A percentile compares a stretch with the other conserved stretches of the same genome.
phyloP scores from a whole-genome alignment of 2,888 invertebrate genomes.

The Microdon myrmicae region DNA sequence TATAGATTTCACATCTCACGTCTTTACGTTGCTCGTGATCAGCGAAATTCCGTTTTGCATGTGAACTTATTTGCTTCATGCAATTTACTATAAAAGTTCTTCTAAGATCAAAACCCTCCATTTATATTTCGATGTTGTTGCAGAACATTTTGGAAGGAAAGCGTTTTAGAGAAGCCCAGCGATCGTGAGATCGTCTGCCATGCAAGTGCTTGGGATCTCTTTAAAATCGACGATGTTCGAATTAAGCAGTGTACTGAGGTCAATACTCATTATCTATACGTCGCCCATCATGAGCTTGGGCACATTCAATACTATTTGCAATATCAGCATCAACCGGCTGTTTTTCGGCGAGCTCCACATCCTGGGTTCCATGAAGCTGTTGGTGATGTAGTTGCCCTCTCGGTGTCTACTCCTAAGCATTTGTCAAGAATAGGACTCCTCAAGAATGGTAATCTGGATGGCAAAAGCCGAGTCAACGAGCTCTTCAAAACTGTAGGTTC shows the following conservation, averaged over 20 bases:
- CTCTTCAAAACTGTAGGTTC: constrained; percentile 67
- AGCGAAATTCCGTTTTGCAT: no score
- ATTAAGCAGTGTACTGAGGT: constrained; percentile 75
- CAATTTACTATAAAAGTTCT: no score
- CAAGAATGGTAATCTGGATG: constrained; percentile 72
- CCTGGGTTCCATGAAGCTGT: constrained; percentile 78
- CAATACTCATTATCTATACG: constrained; percentile 69
- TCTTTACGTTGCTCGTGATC: no score
- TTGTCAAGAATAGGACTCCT: constrained; percentile 75
- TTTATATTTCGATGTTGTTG: neutral
- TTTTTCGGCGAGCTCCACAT: constrained; percentile 71
- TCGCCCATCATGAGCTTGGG: constrained; percentile 76
- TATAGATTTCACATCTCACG: no score
- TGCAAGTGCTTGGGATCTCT: constrained; percentile 91
- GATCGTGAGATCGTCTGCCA: constrained; percentile 83
- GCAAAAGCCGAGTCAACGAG: constrained; percentile 74
- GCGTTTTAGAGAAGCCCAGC: constrained; percentile 81
- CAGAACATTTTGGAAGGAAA: constrained; percentile 82
- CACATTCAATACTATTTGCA: constrained; percentile 77
- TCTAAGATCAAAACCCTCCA: no score
- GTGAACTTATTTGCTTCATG: no score
- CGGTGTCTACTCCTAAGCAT: constrained; percentile 77
- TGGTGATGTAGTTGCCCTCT: constrained; percentile 77
- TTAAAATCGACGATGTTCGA: constrained; percentile 81
- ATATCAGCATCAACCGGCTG: constrained; percentile 70